phyloP scores from a whole-genome alignment of 2,113 vertebrate species.

The Catharus fuscescens region DNA sequence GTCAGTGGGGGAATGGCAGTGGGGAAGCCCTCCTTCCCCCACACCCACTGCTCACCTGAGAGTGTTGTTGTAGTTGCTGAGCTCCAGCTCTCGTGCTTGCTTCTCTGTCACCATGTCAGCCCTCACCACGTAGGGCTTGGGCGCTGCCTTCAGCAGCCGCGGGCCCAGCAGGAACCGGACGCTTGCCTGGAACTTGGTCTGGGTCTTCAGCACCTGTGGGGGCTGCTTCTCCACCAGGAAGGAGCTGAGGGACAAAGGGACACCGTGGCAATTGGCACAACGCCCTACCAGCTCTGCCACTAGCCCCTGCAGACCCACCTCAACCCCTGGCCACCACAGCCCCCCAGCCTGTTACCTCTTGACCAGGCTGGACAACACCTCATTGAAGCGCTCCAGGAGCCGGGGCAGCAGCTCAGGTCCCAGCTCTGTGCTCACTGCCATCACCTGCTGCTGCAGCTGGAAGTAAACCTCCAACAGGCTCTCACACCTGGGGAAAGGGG shows the following conservation, averaged over 20 bases:
- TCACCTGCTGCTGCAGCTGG: slow-evolving; percentile 85
- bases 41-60: slow-evolving; percentile 7
- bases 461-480: slow-evolving; percentile 85
- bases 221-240: slow-evolving; percentile 95
- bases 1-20: rapidly evolving
- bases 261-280: not conserved
- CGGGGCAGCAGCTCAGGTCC: slow-evolving; percentile 72
- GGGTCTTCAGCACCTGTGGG: slow-evolving; percentile 95
- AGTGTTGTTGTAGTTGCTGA: not conserved
- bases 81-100: slow-evolving; percentile 83
- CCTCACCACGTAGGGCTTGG: slow-evolving; percentile 84
- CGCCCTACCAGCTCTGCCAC: rapidly evolving
- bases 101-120: slow-evolving; percentile 93
- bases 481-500: slow-evolving; percentile 81
- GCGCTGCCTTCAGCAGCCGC: slow-evolving; percentile 75
- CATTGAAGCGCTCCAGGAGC: slow-evolving; percentile 75
- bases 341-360: slow-evolving; percentile 76
- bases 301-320: not conserved
- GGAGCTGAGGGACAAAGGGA: slow-evolving; percentile 74
- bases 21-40: not conserved
- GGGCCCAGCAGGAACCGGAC: slow-evolving; percentile 90
- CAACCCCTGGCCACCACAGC: rapidly evolving
- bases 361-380: slow-evolving; percentile 81
- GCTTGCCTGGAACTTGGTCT: slow-evolving; percentile 93
- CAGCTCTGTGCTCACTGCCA: slow-evolving; percentile 70